Conservation (phyloP, 2,888 invertebrate genomes). For the Cataglyphis albicans region DNA sequence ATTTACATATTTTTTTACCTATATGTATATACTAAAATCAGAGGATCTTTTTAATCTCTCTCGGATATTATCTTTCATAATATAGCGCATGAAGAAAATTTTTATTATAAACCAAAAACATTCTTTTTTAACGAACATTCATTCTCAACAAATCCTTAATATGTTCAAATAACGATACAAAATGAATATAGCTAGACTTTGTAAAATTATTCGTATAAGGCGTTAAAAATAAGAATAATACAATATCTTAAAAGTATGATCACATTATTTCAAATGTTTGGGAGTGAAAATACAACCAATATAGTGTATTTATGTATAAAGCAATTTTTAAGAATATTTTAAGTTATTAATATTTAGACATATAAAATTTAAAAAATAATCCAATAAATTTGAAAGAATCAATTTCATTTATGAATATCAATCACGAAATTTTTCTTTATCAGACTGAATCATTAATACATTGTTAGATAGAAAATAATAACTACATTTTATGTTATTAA, state of each 20-base stretch:
- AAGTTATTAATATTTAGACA: not conserved
- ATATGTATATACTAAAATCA: slow-evolving; percentile 12
- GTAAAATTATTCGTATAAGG: not conserved
- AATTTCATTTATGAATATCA: slow-evolving; percentile 13
- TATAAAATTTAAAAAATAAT: not conserved
- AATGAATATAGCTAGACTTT: not conserved
- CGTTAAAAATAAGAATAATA: not conserved
- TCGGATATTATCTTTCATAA: slow-evolving; percentile 12
- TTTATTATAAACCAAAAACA: slow-evolving; percentile 16
- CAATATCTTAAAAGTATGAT: not conserved
- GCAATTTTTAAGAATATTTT: slow-evolving; percentile 1
- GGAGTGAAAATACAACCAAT: not conserved
- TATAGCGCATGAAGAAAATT: slow-evolving; percentile 23
- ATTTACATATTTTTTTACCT: slow-evolving; percentile 30
- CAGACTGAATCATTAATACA: not conserved
- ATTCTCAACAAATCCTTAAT: not conserved
- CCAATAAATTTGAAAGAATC: not conserved
- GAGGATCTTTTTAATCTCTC: slow-evolving; percentile 27
- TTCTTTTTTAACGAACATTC: slow-evolving; percentile 35
- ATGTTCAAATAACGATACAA: not conserved
- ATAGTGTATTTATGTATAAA: not conserved
- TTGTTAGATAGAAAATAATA: slow-evolving; percentile 26
- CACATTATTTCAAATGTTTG: slow-evolving; percentile 7
- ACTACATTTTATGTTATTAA: slow-evolving; percentile 25
- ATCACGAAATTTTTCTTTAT: not conserved